These are phyloP conservation scores for Bucco capensis DNA, from an alignment of 2,113 vertebrate species.

Conservation along the genomic window DNA sequence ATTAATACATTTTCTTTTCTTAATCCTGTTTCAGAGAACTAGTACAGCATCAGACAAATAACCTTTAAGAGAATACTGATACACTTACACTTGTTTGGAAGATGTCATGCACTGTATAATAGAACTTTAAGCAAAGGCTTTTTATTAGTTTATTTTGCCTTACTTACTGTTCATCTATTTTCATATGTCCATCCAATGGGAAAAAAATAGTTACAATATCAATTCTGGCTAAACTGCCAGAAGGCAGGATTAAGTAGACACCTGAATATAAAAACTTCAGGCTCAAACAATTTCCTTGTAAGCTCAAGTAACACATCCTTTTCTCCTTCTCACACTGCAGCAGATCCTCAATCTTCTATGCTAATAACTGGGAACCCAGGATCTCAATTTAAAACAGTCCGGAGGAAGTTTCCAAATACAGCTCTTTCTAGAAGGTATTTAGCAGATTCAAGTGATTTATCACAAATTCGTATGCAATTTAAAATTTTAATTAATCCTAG, in stretches of 20 bases:
- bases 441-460: background rate
- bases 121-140: background rate
- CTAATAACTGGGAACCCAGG: background rate
- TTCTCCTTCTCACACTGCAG: background rate
- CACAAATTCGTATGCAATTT: background rate
- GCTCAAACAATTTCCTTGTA: background rate
- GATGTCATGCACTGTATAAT: background rate
- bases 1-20: background rate
- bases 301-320: background rate
- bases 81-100: background rate
- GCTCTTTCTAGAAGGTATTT: background rate
- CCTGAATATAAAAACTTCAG: background rate
- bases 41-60: background rate
- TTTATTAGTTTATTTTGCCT: background rate
- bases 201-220: background rate
- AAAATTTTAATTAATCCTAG: background rate
- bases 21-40: background rate
- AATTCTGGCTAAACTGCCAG: background rate
- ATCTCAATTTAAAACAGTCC: background rate
- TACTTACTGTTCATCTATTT: background rate
- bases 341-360: background rate
- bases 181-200: background rate
- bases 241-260: background rate
- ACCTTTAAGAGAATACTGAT: background rate
- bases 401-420: background rate